Percentiles rank a stretch among this genome's conserved stretches.
These are phyloP conservation scores for Drosophila nr. medialis DNA, from an alignment of 2,888 invertebrate species.

Conservation along the genomic window DNA sequence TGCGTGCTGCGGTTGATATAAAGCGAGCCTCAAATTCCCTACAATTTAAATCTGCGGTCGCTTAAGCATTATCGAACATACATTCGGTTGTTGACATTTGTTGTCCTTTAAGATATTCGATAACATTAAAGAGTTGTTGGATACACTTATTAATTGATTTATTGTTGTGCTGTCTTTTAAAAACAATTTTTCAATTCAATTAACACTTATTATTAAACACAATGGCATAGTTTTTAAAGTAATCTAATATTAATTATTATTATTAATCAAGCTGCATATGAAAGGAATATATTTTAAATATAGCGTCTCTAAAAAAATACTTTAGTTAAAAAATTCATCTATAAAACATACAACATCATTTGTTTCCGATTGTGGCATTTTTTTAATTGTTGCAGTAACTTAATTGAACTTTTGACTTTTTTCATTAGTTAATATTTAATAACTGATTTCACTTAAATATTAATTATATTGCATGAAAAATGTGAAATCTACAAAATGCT, in stretches of 20 bases:
- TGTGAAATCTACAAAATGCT: background rate
- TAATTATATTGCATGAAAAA: background rate
- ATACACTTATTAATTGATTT: background rate
- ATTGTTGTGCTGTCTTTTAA: background rate
- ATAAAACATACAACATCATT: background rate
- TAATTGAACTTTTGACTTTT: background rate
- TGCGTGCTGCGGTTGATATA: slow-evolving; percentile 58
- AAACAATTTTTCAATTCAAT: background rate
- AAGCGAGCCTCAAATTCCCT: slow-evolving; percentile 45
- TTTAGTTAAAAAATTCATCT: background rate
- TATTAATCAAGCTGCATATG: background rate
- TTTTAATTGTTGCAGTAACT: background rate
- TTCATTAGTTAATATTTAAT: background rate
- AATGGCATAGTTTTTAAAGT: background rate
- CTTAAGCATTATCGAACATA: background rate
- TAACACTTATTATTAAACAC: background rate
- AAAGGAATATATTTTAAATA: background rate
- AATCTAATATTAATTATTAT: no score
- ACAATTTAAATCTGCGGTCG: slow-evolving; percentile 26
- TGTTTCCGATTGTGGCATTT: background rate
- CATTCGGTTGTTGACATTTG: background rate
- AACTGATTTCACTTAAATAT: background rate
- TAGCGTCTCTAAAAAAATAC: background rate
- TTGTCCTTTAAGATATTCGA: background rate
- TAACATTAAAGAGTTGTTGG: background rate